A percentile compares a stretch with the other conserved stretches of the same genome.
Evolutionary conservation across 2,888 invertebrate species (phyloP).

Genomic region (Ecliptopera silaceata): DNA sequence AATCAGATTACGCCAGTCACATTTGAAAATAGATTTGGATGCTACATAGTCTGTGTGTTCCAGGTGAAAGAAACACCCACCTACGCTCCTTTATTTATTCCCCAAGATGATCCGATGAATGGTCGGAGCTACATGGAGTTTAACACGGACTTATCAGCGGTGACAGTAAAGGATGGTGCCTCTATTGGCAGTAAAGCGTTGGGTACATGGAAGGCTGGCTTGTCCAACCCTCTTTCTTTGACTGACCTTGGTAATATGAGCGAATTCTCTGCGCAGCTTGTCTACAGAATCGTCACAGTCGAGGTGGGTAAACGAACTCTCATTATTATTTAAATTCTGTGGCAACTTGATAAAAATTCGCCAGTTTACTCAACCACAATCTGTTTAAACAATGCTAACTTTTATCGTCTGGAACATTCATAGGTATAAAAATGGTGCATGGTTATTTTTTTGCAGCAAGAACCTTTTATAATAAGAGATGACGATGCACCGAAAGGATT

Average conservation of each 20-base stretch:
- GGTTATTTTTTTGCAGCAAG: conserved; percentile 81
- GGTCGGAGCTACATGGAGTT: conserved; percentile 90
- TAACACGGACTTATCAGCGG: conserved; percentile 87
- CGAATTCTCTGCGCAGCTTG: conserved; percentile 90
- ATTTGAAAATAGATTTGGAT: conserved; percentile 25
- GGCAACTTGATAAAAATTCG: conserved; percentile 59
- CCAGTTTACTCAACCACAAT: conserved; percentile 59
- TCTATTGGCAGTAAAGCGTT: conserved; percentile 87
- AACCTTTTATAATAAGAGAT: conserved; percentile 91
- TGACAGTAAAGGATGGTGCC: conserved; percentile 88
- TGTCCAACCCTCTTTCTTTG: conserved; percentile 85
- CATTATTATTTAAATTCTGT: conserved; percentile 56
- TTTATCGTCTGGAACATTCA: conserved; percentile 46
- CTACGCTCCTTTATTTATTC: conserved; percentile 86
- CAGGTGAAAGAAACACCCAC: conserved; percentile 86
- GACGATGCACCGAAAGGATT: conserved; percentile 85
- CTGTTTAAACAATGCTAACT: conserved; percentile 61
- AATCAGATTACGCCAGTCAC: neutral
- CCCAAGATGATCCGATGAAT: conserved; percentile 84
- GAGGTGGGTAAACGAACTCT: conserved; percentile 85
- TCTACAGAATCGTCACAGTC: conserved; percentile 94
- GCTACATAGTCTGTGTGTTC: conserved; percentile 27
- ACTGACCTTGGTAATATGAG: conserved; percentile 86
- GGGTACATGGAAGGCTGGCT: conserved; percentile 91
- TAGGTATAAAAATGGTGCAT: conserved; percentile 30